phyloP scores from a whole-genome alignment of 2,888 invertebrate genomes.

The Habrosyne pyritoides region DNA sequence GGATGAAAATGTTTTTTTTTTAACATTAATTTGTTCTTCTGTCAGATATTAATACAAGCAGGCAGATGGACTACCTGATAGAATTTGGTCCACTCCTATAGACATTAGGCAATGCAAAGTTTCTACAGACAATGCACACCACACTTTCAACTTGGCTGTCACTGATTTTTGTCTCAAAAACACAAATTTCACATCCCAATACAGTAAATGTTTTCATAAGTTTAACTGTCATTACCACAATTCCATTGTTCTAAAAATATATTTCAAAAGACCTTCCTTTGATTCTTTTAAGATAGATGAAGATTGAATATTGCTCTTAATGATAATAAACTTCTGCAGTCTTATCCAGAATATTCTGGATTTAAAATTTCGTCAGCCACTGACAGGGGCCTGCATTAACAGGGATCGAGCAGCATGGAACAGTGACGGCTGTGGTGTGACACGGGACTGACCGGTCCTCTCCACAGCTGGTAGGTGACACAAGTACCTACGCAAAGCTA shows the following conservation, averaged over 20 bases:
- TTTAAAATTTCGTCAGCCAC: constrained; percentile 59
- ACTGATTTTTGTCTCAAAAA: neutral
- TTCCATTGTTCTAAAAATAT: neutral
- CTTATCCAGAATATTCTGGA: constrained; percentile 26
- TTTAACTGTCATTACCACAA: neutral
- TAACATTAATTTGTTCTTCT: too few species aligned
- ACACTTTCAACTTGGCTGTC: neutral
- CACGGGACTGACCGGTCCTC: constrained; percentile 76
- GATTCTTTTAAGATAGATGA: neutral
- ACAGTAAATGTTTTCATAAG: neutral
- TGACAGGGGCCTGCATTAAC: constrained; percentile 73
- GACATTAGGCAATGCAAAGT: too few species aligned
- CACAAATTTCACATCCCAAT: constrained; percentile 9
- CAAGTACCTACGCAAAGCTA: constrained; percentile 88
- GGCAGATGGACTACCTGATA: too few species aligned
- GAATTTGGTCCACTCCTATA: too few species aligned
- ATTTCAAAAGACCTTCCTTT: neutral
- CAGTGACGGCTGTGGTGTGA: constrained; percentile 73
- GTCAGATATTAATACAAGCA: too few species aligned
- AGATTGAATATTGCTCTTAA: constrained; percentile 32
- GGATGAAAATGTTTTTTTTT: too few species aligned
- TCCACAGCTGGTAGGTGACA: constrained; percentile 87
- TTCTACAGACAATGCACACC: neutral
- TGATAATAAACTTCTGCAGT: constrained; percentile 12
- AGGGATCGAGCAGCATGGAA: constrained; percentile 82